phyloP scores from a whole-genome alignment of 1,140 invertebrate genomes.

The Latrodectus geometricus region DNA sequence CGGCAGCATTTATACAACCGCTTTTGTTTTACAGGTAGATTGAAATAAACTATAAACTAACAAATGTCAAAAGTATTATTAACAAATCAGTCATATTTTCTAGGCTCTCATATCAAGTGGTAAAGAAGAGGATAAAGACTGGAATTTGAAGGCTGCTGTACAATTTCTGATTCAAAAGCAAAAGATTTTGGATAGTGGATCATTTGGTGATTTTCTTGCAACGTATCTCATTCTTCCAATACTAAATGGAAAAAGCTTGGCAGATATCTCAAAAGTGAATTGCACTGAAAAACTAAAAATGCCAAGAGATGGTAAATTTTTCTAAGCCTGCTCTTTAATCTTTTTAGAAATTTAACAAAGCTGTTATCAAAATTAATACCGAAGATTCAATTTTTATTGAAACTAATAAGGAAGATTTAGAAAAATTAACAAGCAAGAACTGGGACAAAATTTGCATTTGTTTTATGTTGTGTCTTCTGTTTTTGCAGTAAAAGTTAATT shows the following conservation, averaged over 20 bases:
- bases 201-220: slow-evolving; percentile 19
- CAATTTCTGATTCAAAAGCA: slow-evolving; percentile 4
- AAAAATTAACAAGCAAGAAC: too few species aligned
- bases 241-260: slow-evolving; percentile 22
- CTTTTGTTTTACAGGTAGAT: slow-evolving; percentile 21
- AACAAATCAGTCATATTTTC: neutral
- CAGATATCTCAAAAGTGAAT: slow-evolving; percentile 10
- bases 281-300: slow-evolving; percentile 21
- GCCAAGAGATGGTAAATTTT: slow-evolving; percentile 21
- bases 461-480: too few species aligned
- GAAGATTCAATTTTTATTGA: too few species aligned
- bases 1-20: slow-evolving; percentile 31
- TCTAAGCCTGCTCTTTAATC: too few species aligned
- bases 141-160: slow-evolving; percentile 26
- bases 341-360: too few species aligned
- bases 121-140: slow-evolving; percentile 10
- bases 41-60: too few species aligned
- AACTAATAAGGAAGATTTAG: too few species aligned
- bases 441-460: too few species aligned
- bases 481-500: too few species aligned
- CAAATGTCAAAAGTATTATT: neutral
- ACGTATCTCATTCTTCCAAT: slow-evolving; percentile 17
- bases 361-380: too few species aligned
- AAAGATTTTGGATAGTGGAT: neutral
- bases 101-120: slow-evolving; percentile 9